Evolutionary conservation across 1,140 invertebrate species (phyloP), one percentile per base, ranked within the genome.

Genomic region (Calycopis cecrops): DNA sequence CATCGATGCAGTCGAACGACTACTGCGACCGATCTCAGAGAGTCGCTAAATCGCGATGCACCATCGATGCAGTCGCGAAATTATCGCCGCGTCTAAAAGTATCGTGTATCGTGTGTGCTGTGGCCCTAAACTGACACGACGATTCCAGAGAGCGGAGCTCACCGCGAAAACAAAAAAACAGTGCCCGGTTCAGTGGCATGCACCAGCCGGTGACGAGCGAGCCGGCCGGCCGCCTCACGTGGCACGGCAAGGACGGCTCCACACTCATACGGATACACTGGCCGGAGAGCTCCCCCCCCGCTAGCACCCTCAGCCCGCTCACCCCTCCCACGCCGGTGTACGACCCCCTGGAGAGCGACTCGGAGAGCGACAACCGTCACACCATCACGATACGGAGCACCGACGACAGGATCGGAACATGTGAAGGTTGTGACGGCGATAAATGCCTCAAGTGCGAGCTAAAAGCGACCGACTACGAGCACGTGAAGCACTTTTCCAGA

Each of bases 401-500:
- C 6, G 65, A 73, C 21, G 21, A 28, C 21, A 28, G 21, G 21
- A 28, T 28, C 14, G 40, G 40, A 8, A 16, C 3, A 10, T 87
- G 84, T 34, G 64, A 76, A 9, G 80, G 58, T 18, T 86, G 84
- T 42, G 69, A 74, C 11, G 59, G 69, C 34, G 79, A 81, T 12
- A 85, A 82, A 57, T 87, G 84, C 48, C 63, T 87, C 6, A 83
- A 87, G 57, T 87, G 84, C 52, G 84, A 87, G 62, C 54, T 87
- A 1, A 82, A 77, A 67, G 81, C 74, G 0, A 70, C 80, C 0
- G 83, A 86, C 52, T 83, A 80, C 34, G 79, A 80, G 51, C 71
- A 73, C 52, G 51, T 77, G 18, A 72, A 68, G 35, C 61, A 68
- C 42, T 33, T 69, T 12, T 58, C 40, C 0, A 44, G 65, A n/a